phyloP scores from a whole-genome alignment of 2,113 vertebrate species.

The Ranitomeya imitator region DNA sequence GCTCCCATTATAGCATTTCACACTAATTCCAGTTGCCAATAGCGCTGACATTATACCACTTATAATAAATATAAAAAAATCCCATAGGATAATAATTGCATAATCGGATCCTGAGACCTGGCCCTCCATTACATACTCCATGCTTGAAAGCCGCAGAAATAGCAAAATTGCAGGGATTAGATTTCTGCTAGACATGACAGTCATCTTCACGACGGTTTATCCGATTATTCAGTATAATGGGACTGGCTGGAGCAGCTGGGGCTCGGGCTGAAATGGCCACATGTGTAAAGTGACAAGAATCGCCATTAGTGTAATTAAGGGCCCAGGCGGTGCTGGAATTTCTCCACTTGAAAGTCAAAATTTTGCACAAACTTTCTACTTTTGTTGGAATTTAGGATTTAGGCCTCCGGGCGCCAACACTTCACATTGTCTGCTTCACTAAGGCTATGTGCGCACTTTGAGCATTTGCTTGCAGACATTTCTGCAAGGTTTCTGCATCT shows the following conservation, averaged over 20 bases:
- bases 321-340: background rate
- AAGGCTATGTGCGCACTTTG: no score
- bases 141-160: background rate
- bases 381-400: background rate
- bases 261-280: background rate
- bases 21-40: background rate
- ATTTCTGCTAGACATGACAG: constrained; percentile 7
- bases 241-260: background rate
- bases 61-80: background rate
- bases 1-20: background rate
- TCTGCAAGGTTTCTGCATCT: no score
- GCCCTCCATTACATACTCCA: background rate
- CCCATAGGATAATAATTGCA: constrained; percentile 7
- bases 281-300: no score
- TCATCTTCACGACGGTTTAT: background rate
- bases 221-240: background rate
- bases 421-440: no score
- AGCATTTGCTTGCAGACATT: no score
- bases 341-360: background rate
- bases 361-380: background rate
- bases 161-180: constrained; percentile 11
- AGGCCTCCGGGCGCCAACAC: background rate
- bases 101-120: background rate
- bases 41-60: background rate
- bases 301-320: background rate